Base-by-base conservation (phyloP, 2,888 invertebrate species). In the Dexiosoma caninum region DNA sequence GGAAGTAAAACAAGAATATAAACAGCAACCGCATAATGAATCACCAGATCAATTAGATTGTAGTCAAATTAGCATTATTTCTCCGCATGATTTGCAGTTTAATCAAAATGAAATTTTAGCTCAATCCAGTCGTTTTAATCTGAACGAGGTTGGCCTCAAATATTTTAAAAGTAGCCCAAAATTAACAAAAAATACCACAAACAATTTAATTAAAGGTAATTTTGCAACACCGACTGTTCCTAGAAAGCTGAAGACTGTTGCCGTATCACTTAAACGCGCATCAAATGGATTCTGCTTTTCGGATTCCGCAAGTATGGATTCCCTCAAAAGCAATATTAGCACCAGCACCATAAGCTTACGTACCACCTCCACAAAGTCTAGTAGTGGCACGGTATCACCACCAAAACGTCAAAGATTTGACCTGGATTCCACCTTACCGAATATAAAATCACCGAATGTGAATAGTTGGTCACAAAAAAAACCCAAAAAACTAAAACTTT, bases 101-200 rank as follows among this genome's bases (percentile, higher is more conserved):
- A 87, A 88, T 66, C 89, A 90, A n/a, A 85, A 85, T 57, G 90
- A 91, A 81, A 91, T 90, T 55, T 82, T 89, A 8, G 90, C 90
- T 0, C 90, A 90, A 83, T 90, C 90, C 0, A 91, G 91, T 83
- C 87, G 88, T 9, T 90, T 89, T 21, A 90, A 91, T 85, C 57
- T 91, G 12, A 84, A 90, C 71, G 90, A 90, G 81, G 79, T 88
- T 2, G 88, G 86, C 0, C 57, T 83, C 2, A 88, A 85, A 57
- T 74, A 83, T 0, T 81, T 82, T 4, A 84, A 83, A 40, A 74
- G 49, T 46, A 86, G 86, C 37, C 85, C 85, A 0, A 60, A 76
- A 0, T 16, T 32, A n/a, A 35, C 19, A 12, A 81, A 69, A 42
- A 51, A 60, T 9, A 81, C 70, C 9, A 64, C 14, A 3, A 30